Base-by-base conservation (phyloP, 2,113 vertebrate genomes). In the Oxyruncus cristatus region DNA sequence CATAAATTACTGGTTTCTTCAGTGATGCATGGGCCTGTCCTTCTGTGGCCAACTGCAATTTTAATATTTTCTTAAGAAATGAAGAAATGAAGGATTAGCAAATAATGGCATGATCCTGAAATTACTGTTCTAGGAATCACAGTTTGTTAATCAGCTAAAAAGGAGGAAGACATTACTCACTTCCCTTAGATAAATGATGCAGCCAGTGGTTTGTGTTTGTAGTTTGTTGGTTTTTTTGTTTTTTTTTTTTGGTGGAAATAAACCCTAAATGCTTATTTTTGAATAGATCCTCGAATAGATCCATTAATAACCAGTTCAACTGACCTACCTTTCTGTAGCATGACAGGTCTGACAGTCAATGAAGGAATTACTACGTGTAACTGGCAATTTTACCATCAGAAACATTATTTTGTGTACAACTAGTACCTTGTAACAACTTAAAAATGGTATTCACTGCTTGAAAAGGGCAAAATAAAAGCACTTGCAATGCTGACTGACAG, bases 1-100 rank as follows among this genome's bases (percentile, higher is more conserved):
- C 86, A 94, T 97, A 94, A 97, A 97, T 97, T 94, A 96, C 76
- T 84, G 89, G 58, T 95, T 96, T 90, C 92, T 87, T 81, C 92
- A 66, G 4, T 87, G 39, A 42, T 63, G 86, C 55, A 92, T 72
- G 89, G 71, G 37, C 66, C 91, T 58, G 91, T 89, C 75, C 95
- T 89, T 89, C 92, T 79, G 86, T 55, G 87, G 88, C 86, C 85
- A 82, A 41, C 11, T 70, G 53, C 66, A 77, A 89, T 79, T 89
- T 93, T 35, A 49, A 53, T 93, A 85, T 93, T 89, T 96, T 71
- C 46, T 93, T 71, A 93, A 80, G 89, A 95, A 94, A 94, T 85
- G 74, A 84, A 94, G 85, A 79, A 95, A 88, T 94, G 87, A 92
- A 95, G 87, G 75, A 97, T 96, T 95, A 91, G 94, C 83, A 97